Conservation (phyloP, 1,140 invertebrate genomes). For the Hermetia illucens region DNA sequence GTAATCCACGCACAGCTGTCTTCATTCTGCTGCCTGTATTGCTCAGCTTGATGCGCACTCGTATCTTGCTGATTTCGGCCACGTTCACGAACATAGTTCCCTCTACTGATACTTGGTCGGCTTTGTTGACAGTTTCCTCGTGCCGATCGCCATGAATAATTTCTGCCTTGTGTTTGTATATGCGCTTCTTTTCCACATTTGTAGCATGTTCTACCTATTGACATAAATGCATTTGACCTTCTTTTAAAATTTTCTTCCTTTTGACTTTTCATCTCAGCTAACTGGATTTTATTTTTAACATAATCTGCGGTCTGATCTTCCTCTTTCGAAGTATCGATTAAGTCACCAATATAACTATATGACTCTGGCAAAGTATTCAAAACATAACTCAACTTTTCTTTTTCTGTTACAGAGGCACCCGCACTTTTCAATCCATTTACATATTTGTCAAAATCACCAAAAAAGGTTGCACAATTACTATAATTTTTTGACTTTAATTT, state of each 20-base stretch:
- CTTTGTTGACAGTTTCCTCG: too few relatives aligned
- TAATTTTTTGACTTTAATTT: slow-evolving; percentile 14
- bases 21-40: too few relatives aligned
- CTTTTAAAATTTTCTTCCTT: not conserved
- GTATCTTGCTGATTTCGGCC: too few relatives aligned
- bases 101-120: too few relatives aligned
- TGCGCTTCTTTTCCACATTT: slow-evolving; percentile 1
- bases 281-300: slow-evolving; percentile 1
- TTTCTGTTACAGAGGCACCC: slow-evolving; percentile 14
- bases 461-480: slow-evolving; percentile 10
- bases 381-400: slow-evolving; percentile 21
- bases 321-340: slow-evolving; percentile 7
- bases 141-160: too few relatives aligned
- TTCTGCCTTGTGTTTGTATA: not conserved
- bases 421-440: slow-evolving; percentile 17
- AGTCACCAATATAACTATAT: slow-evolving; percentile 16
- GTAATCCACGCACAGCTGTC: too few relatives aligned
- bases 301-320: not conserved
- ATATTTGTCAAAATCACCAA: slow-evolving; percentile 19
- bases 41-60: too few relatives aligned
- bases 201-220: slow-evolving; percentile 1
- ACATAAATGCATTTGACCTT: slow-evolving; percentile 1
- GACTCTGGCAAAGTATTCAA: slow-evolving; percentile 13
- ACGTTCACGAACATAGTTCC: too few relatives aligned
- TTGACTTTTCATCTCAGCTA: not conserved